These are phyloP conservation scores for Tetragnatha versicolor DNA, from an alignment of 1,140 invertebrate genomes.

Conservation along the genomic window DNA sequence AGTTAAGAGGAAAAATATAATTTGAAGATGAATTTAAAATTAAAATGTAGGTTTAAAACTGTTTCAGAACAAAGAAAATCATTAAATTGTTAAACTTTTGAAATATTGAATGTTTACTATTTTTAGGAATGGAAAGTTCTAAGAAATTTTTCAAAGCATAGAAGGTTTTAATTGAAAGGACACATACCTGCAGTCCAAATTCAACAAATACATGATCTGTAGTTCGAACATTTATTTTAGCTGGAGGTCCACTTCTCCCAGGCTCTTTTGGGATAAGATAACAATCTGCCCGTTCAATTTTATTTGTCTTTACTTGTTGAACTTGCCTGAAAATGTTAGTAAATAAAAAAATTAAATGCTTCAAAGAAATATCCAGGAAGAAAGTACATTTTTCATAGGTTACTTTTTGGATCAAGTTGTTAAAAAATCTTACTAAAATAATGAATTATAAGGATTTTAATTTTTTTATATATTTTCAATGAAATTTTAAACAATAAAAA, in stretches of 20 bases:
- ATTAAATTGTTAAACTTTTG: no score
- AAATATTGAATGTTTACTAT: no score
- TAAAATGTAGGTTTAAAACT: no score
- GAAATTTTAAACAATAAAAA: background rate
- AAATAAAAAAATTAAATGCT: background rate
- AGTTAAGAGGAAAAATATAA: no score
- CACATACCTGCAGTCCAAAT: conserved; percentile 76
- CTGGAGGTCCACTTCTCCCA: conserved; percentile 64
- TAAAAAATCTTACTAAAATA: background rate
- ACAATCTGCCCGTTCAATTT: conserved; percentile 57
- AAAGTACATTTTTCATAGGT: background rate
- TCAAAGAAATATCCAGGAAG: background rate
- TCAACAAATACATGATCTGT: conserved; percentile 90
- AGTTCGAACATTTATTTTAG: conserved; percentile 71
- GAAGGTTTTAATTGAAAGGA: no score
- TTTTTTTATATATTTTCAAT: background rate
- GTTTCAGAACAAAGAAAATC: no score
- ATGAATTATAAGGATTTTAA: background rate
- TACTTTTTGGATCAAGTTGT: background rate
- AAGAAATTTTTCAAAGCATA: no score
- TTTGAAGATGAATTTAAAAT: no score
- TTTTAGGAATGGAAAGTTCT: no score
- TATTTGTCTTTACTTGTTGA: background rate
- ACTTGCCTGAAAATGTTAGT: conserved; percentile 6
- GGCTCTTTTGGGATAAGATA: conserved; percentile 57